Base-by-base conservation (phyloP, 2,113 vertebrate species). In the Poeciliopsis prolifica region DNA sequence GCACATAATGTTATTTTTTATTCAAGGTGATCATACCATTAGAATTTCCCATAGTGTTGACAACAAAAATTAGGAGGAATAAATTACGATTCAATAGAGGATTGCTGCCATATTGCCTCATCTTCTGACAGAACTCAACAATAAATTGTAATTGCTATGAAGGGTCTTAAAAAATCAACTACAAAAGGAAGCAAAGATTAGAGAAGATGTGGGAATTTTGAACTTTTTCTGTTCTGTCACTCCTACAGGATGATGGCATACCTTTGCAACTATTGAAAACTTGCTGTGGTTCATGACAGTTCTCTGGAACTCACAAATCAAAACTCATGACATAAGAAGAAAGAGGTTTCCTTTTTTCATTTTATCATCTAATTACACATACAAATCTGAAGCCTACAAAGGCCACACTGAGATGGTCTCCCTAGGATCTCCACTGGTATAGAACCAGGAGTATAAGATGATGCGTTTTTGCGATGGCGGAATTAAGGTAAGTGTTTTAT, bases 101-200 rank as follows among this genome's bases (percentile, higher is more conserved):
- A 71, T 89, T 89, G 83, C 85, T 44, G 29, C 6, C 30, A 40
- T 71, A 40, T 87, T 89, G 70, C 83, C 74, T 87, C 83, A 90
- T 75, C 74, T 48, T 61, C 85, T 65, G 48, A 76, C 71, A 87
- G 76, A 82, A 85, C 65, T 44, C 63, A 81, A 72, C 40, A 75
- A 75, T 72, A 84, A 51, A 61, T 7, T 64, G 26, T 72, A 82
- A 72, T 77, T 79, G 66, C 64, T 58, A 81, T 88, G 74, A 82
- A 70, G 61, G 65, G 10, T 68, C 42, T 76, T 77, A 72, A 74
- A 81, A 79, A 87, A 68, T 77, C 68, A 60, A 68, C 76, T 70
- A 78, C 78, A 86, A 82, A 86, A 86, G 70, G 37, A 76, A 75
- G 26, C 76, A 66, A 65, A 75, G 77, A 83, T 86, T 73, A 81